Base-by-base conservation (phyloP, 2,888 invertebrate species). In the Drosophila hawaiiensis region DNA sequence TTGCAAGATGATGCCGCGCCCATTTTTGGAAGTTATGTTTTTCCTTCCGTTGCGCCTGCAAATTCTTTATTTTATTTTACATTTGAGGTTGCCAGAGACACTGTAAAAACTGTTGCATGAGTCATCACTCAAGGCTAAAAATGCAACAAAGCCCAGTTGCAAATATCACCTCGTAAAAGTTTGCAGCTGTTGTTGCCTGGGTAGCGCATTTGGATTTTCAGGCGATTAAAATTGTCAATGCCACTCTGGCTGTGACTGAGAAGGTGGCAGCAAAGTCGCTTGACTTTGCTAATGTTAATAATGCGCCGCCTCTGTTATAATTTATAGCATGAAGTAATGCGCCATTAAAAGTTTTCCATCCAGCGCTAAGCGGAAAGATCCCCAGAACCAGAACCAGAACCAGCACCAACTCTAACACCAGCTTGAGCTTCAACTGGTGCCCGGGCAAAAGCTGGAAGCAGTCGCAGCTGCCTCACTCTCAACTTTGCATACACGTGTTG, bases 401-500 rank as follows among this genome's bases (percentile, higher is more conserved):
- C n/a, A 41, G 33, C n/a, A 3, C 43, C 43, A 37, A 41, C 64
- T 39, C 50, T 16, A 58, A 41, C 41, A 41, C 14, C 37, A 29
- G n/a, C 39, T 53, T 41, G 25, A 33, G 60, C 39, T 59, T 25
- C 60, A 64, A 69, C 54, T 54, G 80, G 59, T 82, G 75, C 82
- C 82, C 31, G 55, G 58, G 58, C 53, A 60, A 66, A 68, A 66
- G 74, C 59, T 66, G 76, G 28, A 69, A 72, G 75, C 49, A 47
- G 63, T 62, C 71, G 63, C 88, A 84, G 85, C 85, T 84, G 85
- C 68, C 79, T 66, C 19, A 28, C 28, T 28, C 68, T 50, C 54
- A 87, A 84, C 79, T 89, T 87, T 87, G 87, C 84, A 89, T 86
- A 88, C 89, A 86, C 88, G 85, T 86, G 85, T 86, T 86, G 85